Evolutionary conservation across 2,888 invertebrate genomes (phyloP), one percentile per base, ranked within the genome.

Genomic region (Drosophila ustulata): DNA sequence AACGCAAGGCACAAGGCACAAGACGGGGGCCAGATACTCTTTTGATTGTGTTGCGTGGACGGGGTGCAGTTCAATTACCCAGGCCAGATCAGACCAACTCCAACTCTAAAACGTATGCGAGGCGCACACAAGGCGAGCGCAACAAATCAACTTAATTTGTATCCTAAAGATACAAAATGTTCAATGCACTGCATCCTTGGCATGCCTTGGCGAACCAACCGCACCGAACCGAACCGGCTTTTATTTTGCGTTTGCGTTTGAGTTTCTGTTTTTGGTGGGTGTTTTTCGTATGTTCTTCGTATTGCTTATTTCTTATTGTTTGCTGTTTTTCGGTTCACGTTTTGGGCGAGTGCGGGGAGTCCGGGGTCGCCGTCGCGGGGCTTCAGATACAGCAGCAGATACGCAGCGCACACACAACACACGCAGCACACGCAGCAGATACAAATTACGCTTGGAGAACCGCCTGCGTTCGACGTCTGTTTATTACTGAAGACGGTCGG

Each of bases 131-230:
- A 63, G 59, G 73, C 67, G 62, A 65, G 66, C 76, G 66, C 71
- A 75, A 43, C 80, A 79, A 79, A 80, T 79, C 76, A 76, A 79
- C 80, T 88, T 88, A 83, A 83, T 88, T 87, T 87, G 83, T 87
- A 87, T 83, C 89, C 57, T 52, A 71, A 82, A 87, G 88, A 89
- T 76, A 89, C 84, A 83, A 72, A 57, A 80, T 75, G 67, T 70
- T 50, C 68, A 66, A 58, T 72, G 63, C 56, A 65, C 55, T 68
- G 87, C 89, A 83, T 87, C 83, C 88, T 89, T 87, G 69, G 61
- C 61, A 30, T 68, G 66, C 56, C 43, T 39, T 69, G 32, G 37
- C 46, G 3, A 28, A 41, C n/a, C 39, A 5, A 6, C 6, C 5
- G 28, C 7, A 46, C 28, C 67, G 61, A 66, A 78, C 56, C 82